Evolutionary conservation across 1,140 invertebrate genomes (phyloP), one percentile per base, ranked within the genome.

Genomic region (silkworm (Bombyx mori)): DNA sequence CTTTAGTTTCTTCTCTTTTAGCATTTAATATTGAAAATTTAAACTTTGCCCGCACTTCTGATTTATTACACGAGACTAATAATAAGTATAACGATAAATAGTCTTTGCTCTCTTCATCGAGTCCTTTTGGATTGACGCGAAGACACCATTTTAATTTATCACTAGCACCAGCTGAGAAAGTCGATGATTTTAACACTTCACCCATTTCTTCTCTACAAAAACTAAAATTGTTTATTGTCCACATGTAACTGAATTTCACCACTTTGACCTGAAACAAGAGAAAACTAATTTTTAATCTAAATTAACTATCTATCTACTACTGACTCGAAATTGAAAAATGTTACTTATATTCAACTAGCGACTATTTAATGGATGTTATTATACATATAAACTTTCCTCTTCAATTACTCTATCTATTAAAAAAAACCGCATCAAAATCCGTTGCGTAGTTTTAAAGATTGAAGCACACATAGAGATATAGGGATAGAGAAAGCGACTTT

Each of bases 171-270:
- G 98, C 98, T 57, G 98, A 99, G 89, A 99, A 99, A 66, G 98
- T 99, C 66, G 98, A 99, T 88, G 97, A 99, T 91, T 99, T 99
- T 74, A 99, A 91, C 61, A 99, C 98, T 91, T 99, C 98, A 68
- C 98, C 98, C 98, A 99, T 99, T 90, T 99, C 98, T 90, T 99
- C 98, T 65, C 97, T 94, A 89, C 97, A 98, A 90, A 99, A 99
- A 91, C 97, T 99, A 90, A 99, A 99, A 92, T 99, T 99, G 89
- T 99, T 99, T 90, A 99, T 99, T 78, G 98, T 99, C 98, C 98
- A 99, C 96, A 99, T 99, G 89, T 99, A 99, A 89, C 96, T 98
- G 91, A 99, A 99, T 90, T 99, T 99, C 60, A 99, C 97, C 87
- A 99, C 98, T 94, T 99, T 99, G 73, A 99, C 97, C 97, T 99